Conservation (phyloP, 2,113 vertebrate species). For the Dasypus novemcinctus region DNA sequence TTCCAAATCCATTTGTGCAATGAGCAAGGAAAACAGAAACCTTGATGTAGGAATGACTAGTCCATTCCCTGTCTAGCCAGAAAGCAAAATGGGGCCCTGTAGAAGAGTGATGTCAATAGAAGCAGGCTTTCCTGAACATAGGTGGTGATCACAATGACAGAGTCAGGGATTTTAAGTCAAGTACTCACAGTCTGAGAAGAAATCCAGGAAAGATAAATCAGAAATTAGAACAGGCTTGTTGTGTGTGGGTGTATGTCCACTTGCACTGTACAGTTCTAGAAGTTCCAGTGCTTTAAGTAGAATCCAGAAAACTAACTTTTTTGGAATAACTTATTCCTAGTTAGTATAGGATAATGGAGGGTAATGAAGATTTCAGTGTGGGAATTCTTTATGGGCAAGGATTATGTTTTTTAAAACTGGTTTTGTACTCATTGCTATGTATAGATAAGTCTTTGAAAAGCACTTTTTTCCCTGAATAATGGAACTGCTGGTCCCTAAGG, state of each 20-base stretch:
- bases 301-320: not conserved
- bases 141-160: not conserved
- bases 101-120: not conserved
- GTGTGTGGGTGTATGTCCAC: not conserved
- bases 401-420: not conserved
- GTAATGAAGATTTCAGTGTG: not conserved
- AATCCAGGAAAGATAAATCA: not conserved
- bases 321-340: not conserved
- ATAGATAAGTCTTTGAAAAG: not conserved
- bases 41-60: not conserved
- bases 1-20: not conserved
- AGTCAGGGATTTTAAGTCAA: not conserved
- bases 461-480: not conserved
- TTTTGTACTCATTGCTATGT: not conserved
- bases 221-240: not conserved
- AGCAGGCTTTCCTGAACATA: not conserved
- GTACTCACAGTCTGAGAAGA: not conserved
- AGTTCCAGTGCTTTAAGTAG: not conserved
- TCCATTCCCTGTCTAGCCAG: not conserved
- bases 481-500: not conserved
- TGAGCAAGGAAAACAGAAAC: not conserved
- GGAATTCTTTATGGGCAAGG: not conserved
- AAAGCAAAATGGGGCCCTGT: not conserved
- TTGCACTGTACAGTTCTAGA: not conserved
- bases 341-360: not conserved